phyloP scores from a whole-genome alignment of 2,797 vertebrate species.

The Danio kyathit region DNA sequence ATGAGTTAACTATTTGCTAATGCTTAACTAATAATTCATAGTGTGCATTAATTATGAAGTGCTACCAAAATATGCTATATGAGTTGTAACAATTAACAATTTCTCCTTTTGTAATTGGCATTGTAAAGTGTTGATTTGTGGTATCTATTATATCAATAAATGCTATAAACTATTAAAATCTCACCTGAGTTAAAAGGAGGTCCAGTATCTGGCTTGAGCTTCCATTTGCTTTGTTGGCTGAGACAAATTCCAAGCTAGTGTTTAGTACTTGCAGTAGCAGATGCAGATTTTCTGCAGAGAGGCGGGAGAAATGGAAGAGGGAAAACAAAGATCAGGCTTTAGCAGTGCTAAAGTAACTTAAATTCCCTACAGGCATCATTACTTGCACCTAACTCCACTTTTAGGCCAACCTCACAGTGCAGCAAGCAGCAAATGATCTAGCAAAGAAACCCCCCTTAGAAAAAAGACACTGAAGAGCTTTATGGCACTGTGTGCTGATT shows the following conservation, averaged over 20 bases:
- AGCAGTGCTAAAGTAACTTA: constrained; percentile 64
- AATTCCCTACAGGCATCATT: constrained; percentile 75
- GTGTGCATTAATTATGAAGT: no score
- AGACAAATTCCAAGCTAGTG: constrained; percentile 65
- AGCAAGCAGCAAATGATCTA: constrained; percentile 71
- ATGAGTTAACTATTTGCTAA: no score
- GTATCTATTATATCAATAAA: neutral
- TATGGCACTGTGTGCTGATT: constrained; percentile 71
- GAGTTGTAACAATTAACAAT: neutral
- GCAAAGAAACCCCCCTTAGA: constrained; percentile 65
- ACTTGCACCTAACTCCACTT: constrained; percentile 67
- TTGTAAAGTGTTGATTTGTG: neutral
- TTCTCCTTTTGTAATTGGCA: neutral
- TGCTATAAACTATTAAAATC: neutral
- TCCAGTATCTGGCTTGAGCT: constrained; percentile 59
- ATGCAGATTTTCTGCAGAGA: constrained; percentile 70
- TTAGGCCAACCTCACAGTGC: constrained; percentile 60
- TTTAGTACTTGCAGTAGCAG: constrained; percentile 64
- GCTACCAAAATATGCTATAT: neutral
- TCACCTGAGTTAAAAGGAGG: constrained; percentile 72
- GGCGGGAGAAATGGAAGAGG: constrained; percentile 59
- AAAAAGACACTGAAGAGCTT: constrained; percentile 67
- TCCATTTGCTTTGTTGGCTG: constrained; percentile 62
- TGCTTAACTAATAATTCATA: no score
- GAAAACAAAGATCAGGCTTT: constrained; percentile 29